Conservation (phyloP, 2,888 invertebrate genomes). For the Hydroisotoma schaefferi region DNA sequence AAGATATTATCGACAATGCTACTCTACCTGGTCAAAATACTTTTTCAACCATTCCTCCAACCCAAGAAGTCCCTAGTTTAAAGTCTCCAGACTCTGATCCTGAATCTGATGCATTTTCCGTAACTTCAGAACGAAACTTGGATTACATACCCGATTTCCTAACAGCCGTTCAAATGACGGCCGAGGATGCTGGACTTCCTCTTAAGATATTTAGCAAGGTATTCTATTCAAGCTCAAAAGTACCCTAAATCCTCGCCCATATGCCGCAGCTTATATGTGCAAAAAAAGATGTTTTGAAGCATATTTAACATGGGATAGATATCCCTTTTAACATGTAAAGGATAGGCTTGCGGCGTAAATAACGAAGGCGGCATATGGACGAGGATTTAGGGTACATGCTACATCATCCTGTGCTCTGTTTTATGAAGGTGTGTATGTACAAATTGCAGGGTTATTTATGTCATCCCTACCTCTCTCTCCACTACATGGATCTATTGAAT, state of each 20-base stretch:
- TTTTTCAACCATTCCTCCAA: conserved; percentile 19
- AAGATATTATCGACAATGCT: background rate
- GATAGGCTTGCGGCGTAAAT: too few relatives aligned
- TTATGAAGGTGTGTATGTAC: too few relatives aligned
- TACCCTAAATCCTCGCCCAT: too few relatives aligned
- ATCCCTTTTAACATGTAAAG: too few relatives aligned
- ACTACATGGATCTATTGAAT: conserved; percentile 85
- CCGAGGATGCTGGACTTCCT: conserved; percentile 80
- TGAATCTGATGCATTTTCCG: conserved; percentile 4
- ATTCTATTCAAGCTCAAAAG: too few relatives aligned
- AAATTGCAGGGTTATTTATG: conserved; percentile 74
- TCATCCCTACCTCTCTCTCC: conserved; percentile 90
- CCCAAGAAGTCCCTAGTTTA: conserved; percentile 7
- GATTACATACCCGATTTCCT: conserved; percentile 45
- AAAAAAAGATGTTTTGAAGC: too few relatives aligned
- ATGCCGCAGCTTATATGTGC: too few relatives aligned
- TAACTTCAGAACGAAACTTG: conserved; percentile 26
- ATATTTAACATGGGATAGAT: too few relatives aligned
- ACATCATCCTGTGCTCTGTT: too few relatives aligned
- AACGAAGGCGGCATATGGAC: too few relatives aligned
- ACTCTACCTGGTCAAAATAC: conserved; percentile 7
- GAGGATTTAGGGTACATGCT: too few relatives aligned
- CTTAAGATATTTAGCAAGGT: conserved; percentile 78
- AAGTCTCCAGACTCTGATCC: conserved; percentile 22
- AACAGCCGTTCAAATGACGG: conserved; percentile 61